These are phyloP conservation scores for Luperina nickerlii DNA, from an alignment of 2,888 invertebrate species.

Conservation along the genomic window DNA sequence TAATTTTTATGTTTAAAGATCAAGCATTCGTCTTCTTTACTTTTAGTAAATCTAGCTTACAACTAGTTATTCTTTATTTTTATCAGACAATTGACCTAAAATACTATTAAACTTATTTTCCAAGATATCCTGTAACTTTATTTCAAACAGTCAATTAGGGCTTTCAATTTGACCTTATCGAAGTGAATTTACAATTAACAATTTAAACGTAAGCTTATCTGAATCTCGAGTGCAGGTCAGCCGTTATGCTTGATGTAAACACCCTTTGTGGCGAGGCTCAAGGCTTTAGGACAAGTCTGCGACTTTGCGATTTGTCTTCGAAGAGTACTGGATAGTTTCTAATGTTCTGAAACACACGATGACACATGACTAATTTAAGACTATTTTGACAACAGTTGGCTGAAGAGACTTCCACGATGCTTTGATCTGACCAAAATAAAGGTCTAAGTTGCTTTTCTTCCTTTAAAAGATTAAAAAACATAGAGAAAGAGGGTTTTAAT, in stretches of 20 bases:
- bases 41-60: background rate
- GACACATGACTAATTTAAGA: background rate
- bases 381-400: no score
- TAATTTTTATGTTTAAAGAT: no score
- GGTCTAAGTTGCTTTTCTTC: no score
- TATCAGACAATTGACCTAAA: background rate
- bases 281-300: slow-evolving; percentile 35
- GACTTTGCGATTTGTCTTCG: slow-evolving; percentile 34
- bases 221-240: slow-evolving; percentile 62
- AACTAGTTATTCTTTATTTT: background rate
- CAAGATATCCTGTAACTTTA: background rate
- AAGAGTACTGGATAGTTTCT: background rate
- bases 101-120: background rate
- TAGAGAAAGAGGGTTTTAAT: background rate
- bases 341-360: background rate
- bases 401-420: background rate
- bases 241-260: slow-evolving; percentile 68
- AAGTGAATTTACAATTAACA: slow-evolving; percentile 60
- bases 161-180: slow-evolving; percentile 12
- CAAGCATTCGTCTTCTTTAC: background rate
- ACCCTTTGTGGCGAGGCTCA: slow-evolving; percentile 49
- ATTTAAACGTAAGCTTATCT: slow-evolving; percentile 67
- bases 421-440: background rate
- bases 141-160: background rate
- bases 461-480: background rate